These are phyloP conservation scores for Spongia lamella DNA, from an alignment of 37 sponge, comb jelly and placozoan species.

Conservation along the genomic window DNA sequence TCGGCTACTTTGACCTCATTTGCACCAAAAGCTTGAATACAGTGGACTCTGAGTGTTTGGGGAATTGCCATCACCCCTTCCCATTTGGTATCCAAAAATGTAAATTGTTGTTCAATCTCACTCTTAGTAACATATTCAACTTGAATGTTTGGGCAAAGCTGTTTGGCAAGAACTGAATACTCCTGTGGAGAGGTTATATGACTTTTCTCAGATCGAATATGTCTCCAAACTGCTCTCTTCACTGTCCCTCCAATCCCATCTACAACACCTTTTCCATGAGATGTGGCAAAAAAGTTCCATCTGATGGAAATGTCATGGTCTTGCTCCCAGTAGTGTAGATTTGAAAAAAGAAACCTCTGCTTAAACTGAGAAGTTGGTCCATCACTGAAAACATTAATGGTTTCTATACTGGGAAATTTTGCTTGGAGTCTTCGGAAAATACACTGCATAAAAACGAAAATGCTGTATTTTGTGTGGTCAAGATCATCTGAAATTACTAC, in stretches of 20 bases:
- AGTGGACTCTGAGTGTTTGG: conserved; percentile 26
- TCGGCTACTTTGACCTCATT: conserved; percentile 19
- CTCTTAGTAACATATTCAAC: conserved; percentile 5
- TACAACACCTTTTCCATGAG: conserved; percentile 38
- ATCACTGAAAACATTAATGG: conserved; percentile 38
- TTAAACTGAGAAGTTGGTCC: conserved; percentile 45
- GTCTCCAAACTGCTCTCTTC: conserved; percentile 37
- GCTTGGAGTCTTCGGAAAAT: conserved; percentile 19
- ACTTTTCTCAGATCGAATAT: conserved; percentile 14
- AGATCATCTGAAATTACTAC: conserved; percentile 47
- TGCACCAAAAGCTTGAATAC: conserved; percentile 5
- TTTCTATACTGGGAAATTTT: conserved; percentile 26
- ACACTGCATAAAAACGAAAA: conserved; percentile 34
- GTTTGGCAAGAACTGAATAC: conserved; percentile 21
- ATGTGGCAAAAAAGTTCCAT: conserved; percentile 46
- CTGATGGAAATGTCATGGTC: conserved; percentile 12
- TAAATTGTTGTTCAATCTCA: neutral
- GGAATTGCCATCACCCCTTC: conserved; percentile 14
- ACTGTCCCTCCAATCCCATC: conserved; percentile 48
- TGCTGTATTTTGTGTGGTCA: conserved; percentile 34
- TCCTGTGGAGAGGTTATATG: conserved; percentile 14
- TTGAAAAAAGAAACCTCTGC: conserved; percentile 40
- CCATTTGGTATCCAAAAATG: conserved; percentile 25
- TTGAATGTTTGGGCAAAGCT: conserved; percentile 14
- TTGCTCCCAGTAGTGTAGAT: conserved; percentile 34